A percentile compares a stretch with the other conserved stretches of the same genome.
phyloP scores from a whole-genome alignment of 2,113 vertebrate genomes.

The Tricholaema leucomelas region DNA sequence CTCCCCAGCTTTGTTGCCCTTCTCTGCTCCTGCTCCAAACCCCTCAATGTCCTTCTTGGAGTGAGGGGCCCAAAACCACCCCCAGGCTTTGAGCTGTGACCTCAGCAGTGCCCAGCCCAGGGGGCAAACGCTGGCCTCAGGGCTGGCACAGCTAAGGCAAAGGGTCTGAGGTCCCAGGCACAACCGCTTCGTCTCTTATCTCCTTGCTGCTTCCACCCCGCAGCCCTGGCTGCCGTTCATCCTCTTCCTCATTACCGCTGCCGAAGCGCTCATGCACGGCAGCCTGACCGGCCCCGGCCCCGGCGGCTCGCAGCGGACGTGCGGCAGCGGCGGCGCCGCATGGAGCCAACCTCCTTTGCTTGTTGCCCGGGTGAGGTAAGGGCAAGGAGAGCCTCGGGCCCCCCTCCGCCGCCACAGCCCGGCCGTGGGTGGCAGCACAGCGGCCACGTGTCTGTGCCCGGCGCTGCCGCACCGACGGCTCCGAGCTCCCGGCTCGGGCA shows the following conservation, averaged over 20 bases:
- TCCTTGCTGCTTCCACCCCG: rapidly evolving
- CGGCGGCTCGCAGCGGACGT: neutral
- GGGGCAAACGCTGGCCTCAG: neutral
- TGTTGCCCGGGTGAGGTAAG: neutral
- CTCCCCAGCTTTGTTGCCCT: too few species aligned
- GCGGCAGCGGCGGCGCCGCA: rapidly evolving
- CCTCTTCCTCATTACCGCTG: neutral
- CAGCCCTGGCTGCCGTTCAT: rapidly evolving
- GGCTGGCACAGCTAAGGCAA: neutral
- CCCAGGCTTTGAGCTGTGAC: neutral
- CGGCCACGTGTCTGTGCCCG: neutral
- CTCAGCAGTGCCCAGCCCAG: too few species aligned
- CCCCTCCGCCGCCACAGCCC: rapidly evolving
- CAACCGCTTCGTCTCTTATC: neutral
- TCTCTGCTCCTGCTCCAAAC: too few species aligned
- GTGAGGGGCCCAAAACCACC: too few species aligned
- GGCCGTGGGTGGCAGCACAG: neutral
- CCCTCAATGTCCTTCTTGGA: too few species aligned
- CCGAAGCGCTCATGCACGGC: neutral
- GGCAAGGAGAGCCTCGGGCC: neutral
- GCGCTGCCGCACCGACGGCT: neutral
- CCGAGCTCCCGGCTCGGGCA: too few species aligned
- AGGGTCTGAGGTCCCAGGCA: rapidly evolving
- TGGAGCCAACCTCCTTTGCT: neutral
- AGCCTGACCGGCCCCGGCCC: neutral